Base-by-base conservation (phyloP, 2,888 invertebrate species). In the Brenthis ino region DNA sequence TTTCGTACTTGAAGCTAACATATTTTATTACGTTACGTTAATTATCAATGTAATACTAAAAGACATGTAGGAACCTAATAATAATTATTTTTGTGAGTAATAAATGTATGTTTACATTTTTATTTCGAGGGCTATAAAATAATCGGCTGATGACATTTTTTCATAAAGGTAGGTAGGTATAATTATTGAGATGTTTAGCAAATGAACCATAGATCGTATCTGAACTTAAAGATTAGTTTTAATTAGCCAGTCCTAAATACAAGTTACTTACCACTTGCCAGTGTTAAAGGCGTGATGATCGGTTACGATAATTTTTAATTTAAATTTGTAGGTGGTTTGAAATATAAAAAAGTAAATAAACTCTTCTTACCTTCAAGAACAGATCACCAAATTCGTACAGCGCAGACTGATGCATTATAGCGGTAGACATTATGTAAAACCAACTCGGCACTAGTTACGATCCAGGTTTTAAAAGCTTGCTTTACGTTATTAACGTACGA, bases 371-470 rank as follows among this genome's bases (percentile, higher is more conserved):
- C 95, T 95, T 95, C 87, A 95, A 94, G 82, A 95, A 93, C 89
- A 95, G 94, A 89, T 96, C 96, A 93, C 95, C 95, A 93, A 96
- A 95, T 83, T 96, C 96, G 93, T 95, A 96, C 93, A 95, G 94
- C 85, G 95, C 94, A 91, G 95, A 94, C 91, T 94, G 95, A 91
- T 95, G 95, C 96, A 96, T 96, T 89, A 96, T 95, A 88, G 95
- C 96, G 80, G 96, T 95, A 92, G 96, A 96, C 96, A 96, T 96
- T 85, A 88, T 94, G 91, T 85, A 84, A 82, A 82, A 85, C 79
- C 82, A 88, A 84, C 79, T 86, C 83, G 84, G 79, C 91, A 90
- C 90, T 90, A 85, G 86, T 87, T 77, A 75, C 74, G 76, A 79
- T 92, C 91, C 92, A 91, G 88, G 84, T 80, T 87, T 82, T 82